A percentile compares a stretch with the other conserved stretches of the same genome.
phyloP scores from a whole-genome alignment of 1,140 invertebrate genomes.

The Cyphomyrmex costatus region DNA sequence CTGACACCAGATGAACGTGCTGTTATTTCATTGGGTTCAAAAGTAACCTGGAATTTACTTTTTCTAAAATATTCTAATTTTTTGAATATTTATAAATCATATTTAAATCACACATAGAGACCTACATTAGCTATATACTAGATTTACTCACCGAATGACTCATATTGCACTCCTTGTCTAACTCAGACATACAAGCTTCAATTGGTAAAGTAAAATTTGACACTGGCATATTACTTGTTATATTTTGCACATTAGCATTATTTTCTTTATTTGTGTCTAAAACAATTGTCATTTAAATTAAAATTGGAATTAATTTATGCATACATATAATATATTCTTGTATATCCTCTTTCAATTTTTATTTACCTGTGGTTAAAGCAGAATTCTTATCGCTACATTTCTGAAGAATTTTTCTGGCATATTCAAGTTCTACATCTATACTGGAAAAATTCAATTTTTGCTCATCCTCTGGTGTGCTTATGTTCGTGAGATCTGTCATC shows the following conservation, averaged over 20 bases:
- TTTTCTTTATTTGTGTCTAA: slow-evolving; percentile 73
- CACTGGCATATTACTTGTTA: neutral
- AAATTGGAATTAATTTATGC: neutral
- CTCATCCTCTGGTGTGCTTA: slow-evolving; percentile 53
- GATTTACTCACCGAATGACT: slow-evolving; percentile 21
- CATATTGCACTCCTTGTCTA: slow-evolving; percentile 11
- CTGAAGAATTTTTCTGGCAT: slow-evolving; percentile 78
- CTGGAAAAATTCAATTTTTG: slow-evolving; percentile 53
- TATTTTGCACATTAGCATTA: slow-evolving; percentile 68
- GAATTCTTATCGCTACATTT: slow-evolving; percentile 69
- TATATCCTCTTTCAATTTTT: slow-evolving; percentile 37
- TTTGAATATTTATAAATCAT: slow-evolving; percentile 31
- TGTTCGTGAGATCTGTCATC: slow-evolving; percentile 50
- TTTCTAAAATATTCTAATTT: neutral
- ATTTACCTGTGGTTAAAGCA: slow-evolving; percentile 23
- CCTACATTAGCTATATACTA: slow-evolving; percentile 47
- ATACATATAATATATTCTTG: neutral
- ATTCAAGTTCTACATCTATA: slow-evolving; percentile 72
- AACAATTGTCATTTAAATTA: slow-evolving; percentile 22
- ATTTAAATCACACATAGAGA: neutral
- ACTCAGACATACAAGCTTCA: neutral
- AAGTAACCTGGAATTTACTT: slow-evolving; percentile 76
- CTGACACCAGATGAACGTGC: slow-evolving; percentile 80
- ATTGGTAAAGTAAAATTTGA: slow-evolving; percentile 2
- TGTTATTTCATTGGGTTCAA: slow-evolving; percentile 82